Evolutionary conservation across 2,888 invertebrate genomes (phyloP).

Genomic region (Megamerina dolium): DNA sequence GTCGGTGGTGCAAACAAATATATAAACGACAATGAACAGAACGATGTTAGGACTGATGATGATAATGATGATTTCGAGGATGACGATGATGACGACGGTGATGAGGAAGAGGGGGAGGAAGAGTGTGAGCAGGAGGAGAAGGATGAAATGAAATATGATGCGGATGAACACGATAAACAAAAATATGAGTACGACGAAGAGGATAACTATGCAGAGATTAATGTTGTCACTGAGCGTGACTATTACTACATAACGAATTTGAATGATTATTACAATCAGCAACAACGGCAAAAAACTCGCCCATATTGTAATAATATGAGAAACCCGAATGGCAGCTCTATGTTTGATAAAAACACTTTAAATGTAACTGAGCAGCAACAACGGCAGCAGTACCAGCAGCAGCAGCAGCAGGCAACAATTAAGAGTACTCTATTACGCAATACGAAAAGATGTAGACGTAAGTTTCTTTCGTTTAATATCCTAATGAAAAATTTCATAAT

Average conservation of each 20-base stretch:
- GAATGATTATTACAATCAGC: conserved; percentile 38
- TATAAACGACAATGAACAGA: conserved; percentile 3
- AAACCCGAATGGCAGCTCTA: neutral
- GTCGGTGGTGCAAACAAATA: too few relatives aligned
- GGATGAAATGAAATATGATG: neutral
- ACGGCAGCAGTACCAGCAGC: conserved; percentile 15
- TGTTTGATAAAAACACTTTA: neutral
- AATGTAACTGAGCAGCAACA: conserved; percentile 12
- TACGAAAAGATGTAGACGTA: conserved; percentile 39
- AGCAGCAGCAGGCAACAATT: conserved; percentile 13
- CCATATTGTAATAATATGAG: conserved; percentile 1
- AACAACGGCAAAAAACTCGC: conserved; percentile 19
- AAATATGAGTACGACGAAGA: conserved; percentile 17
- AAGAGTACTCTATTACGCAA: conserved; percentile 29
- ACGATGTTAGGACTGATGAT: conserved; percentile 2
- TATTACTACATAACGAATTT: conserved; percentile 38
- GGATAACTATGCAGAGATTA: conserved; percentile 37
- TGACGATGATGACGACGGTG: conserved; percentile 7
- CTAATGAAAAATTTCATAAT: conserved; percentile 35
- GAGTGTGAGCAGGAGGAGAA: conserved; percentile 13
- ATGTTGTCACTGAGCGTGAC: conserved; percentile 35
- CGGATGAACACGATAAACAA: conserved; percentile 6
- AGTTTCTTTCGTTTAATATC: conserved; percentile 36
- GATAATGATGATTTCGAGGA: neutral
- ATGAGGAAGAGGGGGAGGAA: conserved; percentile 12